These are phyloP conservation scores for Lacerta bilineata DNA, from an alignment of 2,797 vertebrate species.

Conservation along the genomic window DNA sequence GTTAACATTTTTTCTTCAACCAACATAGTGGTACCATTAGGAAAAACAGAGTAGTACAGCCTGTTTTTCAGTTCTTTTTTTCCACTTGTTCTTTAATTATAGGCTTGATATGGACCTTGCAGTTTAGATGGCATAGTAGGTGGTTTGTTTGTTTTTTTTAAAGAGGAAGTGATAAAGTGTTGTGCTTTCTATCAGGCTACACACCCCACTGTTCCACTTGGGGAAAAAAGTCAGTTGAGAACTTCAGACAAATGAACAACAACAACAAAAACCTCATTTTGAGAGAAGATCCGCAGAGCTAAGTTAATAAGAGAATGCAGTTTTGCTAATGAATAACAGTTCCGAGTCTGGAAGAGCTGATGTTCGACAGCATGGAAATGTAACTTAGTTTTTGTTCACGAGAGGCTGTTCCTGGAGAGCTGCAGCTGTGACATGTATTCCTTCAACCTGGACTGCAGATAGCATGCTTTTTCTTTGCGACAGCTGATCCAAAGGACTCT, in stretches of 20 bases:
- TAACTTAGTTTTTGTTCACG: background rate
- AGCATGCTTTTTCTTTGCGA: background rate
- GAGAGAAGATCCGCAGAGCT: background rate
- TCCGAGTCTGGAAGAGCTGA: background rate
- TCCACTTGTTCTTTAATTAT: conserved; percentile 50
- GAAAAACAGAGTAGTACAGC: conserved; percentile 33
- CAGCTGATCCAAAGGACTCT: background rate
- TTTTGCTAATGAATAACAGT: conserved; percentile 38
- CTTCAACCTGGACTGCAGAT: background rate
- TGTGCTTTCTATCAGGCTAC: conserved; percentile 40
- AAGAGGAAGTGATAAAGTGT: conserved; percentile 59
- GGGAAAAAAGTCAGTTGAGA: conserved; percentile 46
- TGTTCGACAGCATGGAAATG: conserved; percentile 34
- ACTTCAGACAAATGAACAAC: background rate
- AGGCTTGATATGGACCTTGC: conserved; percentile 34
- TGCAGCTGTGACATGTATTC: conserved; percentile 31
- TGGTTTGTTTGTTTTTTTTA: too few relatives aligned
- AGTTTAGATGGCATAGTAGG: conserved; percentile 23
- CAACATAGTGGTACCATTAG: background rate
- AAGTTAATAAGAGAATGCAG: conserved; percentile 20
- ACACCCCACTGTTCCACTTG: conserved; percentile 50
- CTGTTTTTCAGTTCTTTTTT: conserved; percentile 50
- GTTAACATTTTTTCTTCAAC: conserved; percentile 39
- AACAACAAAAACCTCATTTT: conserved; percentile 12
- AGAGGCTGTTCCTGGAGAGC: conserved; percentile 9